Conservation (phyloP, 2,797 vertebrate genomes). For the Bufotes viridis region DNA sequence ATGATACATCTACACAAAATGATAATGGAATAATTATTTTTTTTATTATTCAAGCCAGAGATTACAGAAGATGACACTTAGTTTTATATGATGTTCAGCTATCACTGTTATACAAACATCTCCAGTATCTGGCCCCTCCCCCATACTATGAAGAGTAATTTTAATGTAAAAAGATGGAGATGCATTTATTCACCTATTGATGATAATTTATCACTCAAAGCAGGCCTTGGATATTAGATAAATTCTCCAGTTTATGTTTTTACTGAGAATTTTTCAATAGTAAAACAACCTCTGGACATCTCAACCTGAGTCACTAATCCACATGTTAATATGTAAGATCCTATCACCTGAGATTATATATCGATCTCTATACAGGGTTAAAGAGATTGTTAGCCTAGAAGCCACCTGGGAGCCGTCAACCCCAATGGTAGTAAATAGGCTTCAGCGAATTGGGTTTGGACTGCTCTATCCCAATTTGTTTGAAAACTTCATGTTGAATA, state of each 20-base stretch:
- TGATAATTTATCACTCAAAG: not conserved
- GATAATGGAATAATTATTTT: slow-evolving; percentile 11
- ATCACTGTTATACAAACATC: not conserved
- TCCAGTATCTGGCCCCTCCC: not conserved
- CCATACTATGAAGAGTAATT: not conserved
- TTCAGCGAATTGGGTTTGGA: too few relatives aligned
- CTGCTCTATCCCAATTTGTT: too few relatives aligned
- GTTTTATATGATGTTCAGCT: not conserved
- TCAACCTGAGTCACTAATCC: not conserved
- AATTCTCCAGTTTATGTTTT: too few relatives aligned
- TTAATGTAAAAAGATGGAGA: slow-evolving; percentile 3
- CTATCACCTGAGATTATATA: not conserved
- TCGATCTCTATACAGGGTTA: not conserved
- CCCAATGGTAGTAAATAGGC: too few relatives aligned
- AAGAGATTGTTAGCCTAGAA: not conserved
- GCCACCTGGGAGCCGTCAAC: too few relatives aligned
- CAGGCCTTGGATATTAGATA: not conserved
- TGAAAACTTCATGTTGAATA: too few relatives aligned
- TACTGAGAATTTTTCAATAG: too few relatives aligned
- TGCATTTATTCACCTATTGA: not conserved
- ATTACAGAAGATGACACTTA: not conserved
- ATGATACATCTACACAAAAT: not conserved
- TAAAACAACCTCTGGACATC: too few relatives aligned
- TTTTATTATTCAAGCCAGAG: not conserved
- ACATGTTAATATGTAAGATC: not conserved